Evolutionary conservation across 2,797 vertebrate species (phyloP).

Genomic region (Sebastes steindachneri): DNA sequence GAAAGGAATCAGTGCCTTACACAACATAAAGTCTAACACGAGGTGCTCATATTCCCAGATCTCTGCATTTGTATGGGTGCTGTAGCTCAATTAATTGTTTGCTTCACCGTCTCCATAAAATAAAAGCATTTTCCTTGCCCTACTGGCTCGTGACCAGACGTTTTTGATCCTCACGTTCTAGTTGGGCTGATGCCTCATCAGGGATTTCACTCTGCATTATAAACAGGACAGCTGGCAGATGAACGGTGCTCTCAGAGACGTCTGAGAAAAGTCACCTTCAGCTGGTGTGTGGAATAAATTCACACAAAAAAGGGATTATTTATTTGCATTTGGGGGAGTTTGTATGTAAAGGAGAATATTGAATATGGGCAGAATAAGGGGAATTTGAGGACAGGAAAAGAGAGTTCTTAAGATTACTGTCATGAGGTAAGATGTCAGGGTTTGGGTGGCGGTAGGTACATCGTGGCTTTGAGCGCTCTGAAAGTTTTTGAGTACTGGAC

Average conservation of each 20-base stretch:
- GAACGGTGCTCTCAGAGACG: conserved; percentile 24
- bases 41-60: background rate
- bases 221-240: conserved; percentile 63
- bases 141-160: conserved; percentile 16
- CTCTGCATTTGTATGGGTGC: background rate
- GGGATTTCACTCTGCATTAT: conserved; percentile 60
- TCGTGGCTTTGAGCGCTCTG: conserved; percentile 3
- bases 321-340: conserved; percentile 9
- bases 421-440: conserved; percentile 26
- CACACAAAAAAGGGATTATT: conserved; percentile 7
- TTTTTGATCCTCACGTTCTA: conserved; percentile 57
- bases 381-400: background rate
- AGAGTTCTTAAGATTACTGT: conserved; percentile 11
- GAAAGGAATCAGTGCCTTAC: background rate
- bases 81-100: background rate
- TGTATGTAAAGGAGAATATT: background rate
- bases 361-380: background rate
- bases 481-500: conserved; percentile 28
- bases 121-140: conserved; percentile 5
- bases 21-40: background rate
- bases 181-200: conserved; percentile 48
- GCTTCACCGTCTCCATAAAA: conserved; percentile 1
- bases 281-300: background rate
- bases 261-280: conserved; percentile 52
- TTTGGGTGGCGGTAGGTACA: conserved; percentile 23